Evolutionary conservation across 2,113 vertebrate species (phyloP), one percentile per base, ranked within the genome.

Genomic region (Petroica traversi): DNA sequence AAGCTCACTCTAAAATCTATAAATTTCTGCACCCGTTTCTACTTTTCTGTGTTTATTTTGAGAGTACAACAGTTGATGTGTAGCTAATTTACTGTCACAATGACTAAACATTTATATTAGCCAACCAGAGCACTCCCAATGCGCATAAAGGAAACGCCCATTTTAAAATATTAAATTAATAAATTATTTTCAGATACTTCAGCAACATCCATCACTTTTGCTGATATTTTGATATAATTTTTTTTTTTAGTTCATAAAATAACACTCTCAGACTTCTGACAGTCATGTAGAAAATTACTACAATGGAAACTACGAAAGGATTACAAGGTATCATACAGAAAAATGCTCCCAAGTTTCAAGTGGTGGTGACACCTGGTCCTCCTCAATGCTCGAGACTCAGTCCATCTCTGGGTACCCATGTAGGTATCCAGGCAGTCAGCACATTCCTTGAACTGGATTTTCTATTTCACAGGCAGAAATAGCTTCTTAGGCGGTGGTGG

Each of bases 111-210:
- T 55, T 96, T 88, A 24, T 48, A 95, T 83, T 41, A 89, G 88
- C 96, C 96, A 97, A 89, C 93, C 88, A 97, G 96, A 97, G 95
- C 89, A 91, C 89, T 77, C 72, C 79, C 85, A 88, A 97, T 19
- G 33, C 40, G 91, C 91, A 95, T 46, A 96, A 94, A 97, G 57
- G 68, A 89, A 96, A 95, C 68, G 82, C 69, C 91, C 83, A 88
- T 66, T 22, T 34, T 51, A 95, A 95, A 93, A 76, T 92, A 88
- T 94, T 97, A 96, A 97, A 97, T 97, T 95, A 98, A 98, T 98
- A 98, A 98, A 95, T 98, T 98, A 98, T 78, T 96, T 96, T 96
- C 96, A 97, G 75, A 97, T 88, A 97, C 46, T 92, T 92, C 80
- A 97, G 95, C 89, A 97, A 75, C 4, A 64, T 95, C 93, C 91